A percentile compares a stretch with the other conserved stretches of the same genome.
These are phyloP conservation scores for Rhinichthys osculus DNA, from an alignment of 2,797 vertebrate genomes.

Conservation along the genomic window DNA sequence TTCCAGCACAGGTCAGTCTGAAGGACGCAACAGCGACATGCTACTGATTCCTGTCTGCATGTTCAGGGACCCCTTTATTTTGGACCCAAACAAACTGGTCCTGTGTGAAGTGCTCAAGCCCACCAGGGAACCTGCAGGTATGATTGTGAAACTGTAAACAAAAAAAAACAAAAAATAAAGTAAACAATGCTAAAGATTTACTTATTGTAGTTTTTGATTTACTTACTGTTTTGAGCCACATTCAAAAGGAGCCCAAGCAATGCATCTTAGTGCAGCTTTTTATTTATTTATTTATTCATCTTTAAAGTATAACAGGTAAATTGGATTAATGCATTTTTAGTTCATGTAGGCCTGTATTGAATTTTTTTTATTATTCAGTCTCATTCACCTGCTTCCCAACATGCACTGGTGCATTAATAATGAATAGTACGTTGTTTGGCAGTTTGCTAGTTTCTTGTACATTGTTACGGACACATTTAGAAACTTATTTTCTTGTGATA, in stretches of 20 bases:
- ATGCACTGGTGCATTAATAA: background rate
- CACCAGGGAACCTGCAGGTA: slow-evolving; percentile 83
- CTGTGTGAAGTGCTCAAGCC: slow-evolving; percentile 88
- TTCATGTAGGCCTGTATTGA: background rate
- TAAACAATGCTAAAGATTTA: too few relatives aligned
- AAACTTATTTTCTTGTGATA: background rate
- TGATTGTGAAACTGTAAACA: background rate
- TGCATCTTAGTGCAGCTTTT: too few relatives aligned
- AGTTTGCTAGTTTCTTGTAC: background rate
- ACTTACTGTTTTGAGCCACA: too few relatives aligned
- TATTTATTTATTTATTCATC: too few relatives aligned
- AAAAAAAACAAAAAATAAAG: too few relatives aligned
- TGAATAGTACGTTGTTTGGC: background rate
- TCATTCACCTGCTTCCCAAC: background rate
- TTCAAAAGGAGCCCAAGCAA: too few relatives aligned
- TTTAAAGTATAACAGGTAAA: too few relatives aligned
- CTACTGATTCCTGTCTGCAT: slow-evolving; percentile 84
- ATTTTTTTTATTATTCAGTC: background rate
- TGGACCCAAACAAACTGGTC: slow-evolving; percentile 91
- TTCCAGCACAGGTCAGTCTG: slow-evolving; percentile 82
- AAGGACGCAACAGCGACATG: slow-evolving; percentile 87
- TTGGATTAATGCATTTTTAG: too few relatives aligned
- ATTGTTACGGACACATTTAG: background rate
- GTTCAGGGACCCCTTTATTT: slow-evolving; percentile 87
- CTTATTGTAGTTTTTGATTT: too few relatives aligned